Evolutionary conservation across 2,888 invertebrate species (phyloP).

Genomic region (Bembecia ichneumoniformis): DNA sequence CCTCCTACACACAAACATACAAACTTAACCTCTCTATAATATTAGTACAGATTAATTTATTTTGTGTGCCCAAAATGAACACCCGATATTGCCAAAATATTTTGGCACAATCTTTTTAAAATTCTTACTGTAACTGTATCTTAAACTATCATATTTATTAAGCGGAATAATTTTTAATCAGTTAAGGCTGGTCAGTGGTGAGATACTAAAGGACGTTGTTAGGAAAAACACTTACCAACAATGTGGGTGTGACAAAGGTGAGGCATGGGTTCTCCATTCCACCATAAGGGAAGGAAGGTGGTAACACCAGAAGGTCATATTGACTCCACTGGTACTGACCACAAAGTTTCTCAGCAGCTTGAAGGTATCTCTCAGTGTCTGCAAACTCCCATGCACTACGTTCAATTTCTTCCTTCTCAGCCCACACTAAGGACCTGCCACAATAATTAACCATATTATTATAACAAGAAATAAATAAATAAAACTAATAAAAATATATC

Average conservation of each 20-base stretch:
- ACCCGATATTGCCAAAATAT: too few species aligned
- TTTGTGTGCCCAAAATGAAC: too few species aligned
- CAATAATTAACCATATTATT: slow-evolving; percentile 8
- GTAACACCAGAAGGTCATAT: slow-evolving; percentile 91
- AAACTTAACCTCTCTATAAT: too few species aligned
- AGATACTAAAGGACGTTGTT: too few species aligned
- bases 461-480: too few species aligned
- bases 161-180: too few species aligned
- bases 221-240: slow-evolving; percentile 77
- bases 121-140: too few species aligned
- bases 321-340: slow-evolving; percentile 93
- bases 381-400: slow-evolving; percentile 90
- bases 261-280: slow-evolving; percentile 99
- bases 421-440: slow-evolving; percentile 85
- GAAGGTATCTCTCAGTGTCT: slow-evolving; percentile 86
- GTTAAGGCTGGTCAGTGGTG: too few species aligned
- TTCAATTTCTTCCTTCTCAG: slow-evolving; percentile 87
- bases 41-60: too few species aligned
- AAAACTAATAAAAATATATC: too few species aligned
- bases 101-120: too few species aligned
- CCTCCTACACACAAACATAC: too few species aligned
- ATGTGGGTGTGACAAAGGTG: slow-evolving; percentile 94
- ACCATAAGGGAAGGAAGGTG: slow-evolving; percentile 94
- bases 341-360: slow-evolving; percentile 85
- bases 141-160: background rate